Percentiles rank a stretch among this genome's conserved stretches.
phyloP scores from a whole-genome alignment of 2,113 vertebrate species.

The Kobus ellipsiprymnus region DNA sequence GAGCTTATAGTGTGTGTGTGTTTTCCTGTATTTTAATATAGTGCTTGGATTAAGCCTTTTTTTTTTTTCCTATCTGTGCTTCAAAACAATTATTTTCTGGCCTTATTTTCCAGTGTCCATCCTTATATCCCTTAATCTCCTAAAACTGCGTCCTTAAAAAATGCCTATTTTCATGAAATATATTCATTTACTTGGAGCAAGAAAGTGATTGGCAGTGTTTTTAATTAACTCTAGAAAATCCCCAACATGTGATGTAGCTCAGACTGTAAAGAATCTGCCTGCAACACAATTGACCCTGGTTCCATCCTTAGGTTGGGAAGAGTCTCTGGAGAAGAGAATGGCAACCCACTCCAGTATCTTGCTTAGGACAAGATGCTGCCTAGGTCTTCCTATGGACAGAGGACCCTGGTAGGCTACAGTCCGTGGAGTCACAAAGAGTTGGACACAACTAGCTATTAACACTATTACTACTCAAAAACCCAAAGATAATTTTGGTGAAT shows the following conservation, averaged over 20 bases:
- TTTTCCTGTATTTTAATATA: constrained; percentile 5
- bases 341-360: neutral
- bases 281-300: neutral
- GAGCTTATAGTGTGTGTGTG: neutral
- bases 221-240: neutral
- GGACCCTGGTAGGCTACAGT: neutral
- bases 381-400: neutral
- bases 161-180: neutral
- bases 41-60: neutral
- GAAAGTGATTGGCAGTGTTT: neutral
- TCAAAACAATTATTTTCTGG: neutral
- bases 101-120: neutral
- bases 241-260: neutral
- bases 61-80: neutral
- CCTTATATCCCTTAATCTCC: neutral
- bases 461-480: neutral
- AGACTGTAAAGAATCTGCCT: neutral
- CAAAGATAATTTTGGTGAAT: neutral
- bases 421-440: neutral
- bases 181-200: neutral
- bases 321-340: neutral
- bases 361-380: neutral
- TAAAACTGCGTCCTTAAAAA: neutral
- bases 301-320: neutral
- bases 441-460: neutral